Percentiles rank a stretch among this genome's conserved stretches.
Conservation (phyloP, 2,113 vertebrate genomes). For the Dissostichus mawsoni region DNA sequence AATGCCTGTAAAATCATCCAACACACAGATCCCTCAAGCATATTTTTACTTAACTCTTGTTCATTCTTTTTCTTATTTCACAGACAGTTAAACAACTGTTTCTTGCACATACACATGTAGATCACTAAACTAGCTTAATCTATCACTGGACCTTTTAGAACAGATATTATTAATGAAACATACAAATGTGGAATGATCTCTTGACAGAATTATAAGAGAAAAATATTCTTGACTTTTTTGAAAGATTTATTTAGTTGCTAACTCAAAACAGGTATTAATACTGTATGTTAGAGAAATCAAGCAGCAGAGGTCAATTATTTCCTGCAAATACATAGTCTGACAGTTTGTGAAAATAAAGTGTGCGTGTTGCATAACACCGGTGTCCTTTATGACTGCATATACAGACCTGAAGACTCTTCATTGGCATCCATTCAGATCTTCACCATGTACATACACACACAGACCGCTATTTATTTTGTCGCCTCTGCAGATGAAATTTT, state of each 20-base stretch:
- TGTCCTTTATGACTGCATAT: conserved; percentile 38
- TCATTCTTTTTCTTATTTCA: too few relatives aligned
- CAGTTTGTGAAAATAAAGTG: conserved; percentile 10
- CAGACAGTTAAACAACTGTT: too few relatives aligned
- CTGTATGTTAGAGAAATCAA: not conserved
- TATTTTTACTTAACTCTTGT: not conserved
- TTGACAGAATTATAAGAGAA: not conserved
- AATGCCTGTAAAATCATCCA: not conserved
- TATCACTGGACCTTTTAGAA: not conserved
- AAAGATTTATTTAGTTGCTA: not conserved
- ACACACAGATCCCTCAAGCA: not conserved
- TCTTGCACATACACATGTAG: too few relatives aligned
- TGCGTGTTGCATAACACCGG: conserved; percentile 34
- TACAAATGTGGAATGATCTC: not conserved
- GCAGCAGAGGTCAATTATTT: too few relatives aligned
- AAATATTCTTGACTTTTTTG: not conserved
- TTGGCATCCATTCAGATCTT: conserved; percentile 38
- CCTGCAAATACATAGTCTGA: not conserved
- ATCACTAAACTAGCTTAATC: too few relatives aligned
- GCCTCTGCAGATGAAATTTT: conserved; percentile 29
- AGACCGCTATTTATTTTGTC: conserved; percentile 10
- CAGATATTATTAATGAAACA: not conserved
- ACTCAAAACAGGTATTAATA: not conserved
- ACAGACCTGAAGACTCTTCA: conserved; percentile 50
- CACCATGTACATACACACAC: conserved; percentile 9